Percentiles rank a stretch among this genome's conserved stretches.
These are phyloP conservation scores for Linnaemya vulpina DNA, from an alignment of 2,888 invertebrate genomes.

Conservation along the genomic window DNA sequence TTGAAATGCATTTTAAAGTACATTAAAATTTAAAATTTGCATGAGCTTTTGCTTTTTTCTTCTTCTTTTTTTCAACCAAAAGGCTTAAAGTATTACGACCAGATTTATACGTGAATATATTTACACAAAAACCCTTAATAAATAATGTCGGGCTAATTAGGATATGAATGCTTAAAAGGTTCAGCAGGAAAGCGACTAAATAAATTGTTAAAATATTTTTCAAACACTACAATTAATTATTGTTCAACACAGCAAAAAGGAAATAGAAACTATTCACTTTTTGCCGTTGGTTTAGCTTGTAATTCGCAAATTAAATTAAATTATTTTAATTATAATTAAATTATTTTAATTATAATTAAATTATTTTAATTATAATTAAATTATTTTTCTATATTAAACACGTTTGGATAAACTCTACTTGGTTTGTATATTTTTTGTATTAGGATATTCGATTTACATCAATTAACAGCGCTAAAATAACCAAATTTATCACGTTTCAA, in stretches of 20 bases:
- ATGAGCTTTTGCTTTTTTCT: slow-evolving; percentile 10
- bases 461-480: too few relatives aligned
- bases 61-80: background rate
- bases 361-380: too few relatives aligned
- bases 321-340: too few relatives aligned
- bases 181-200: slow-evolving; percentile 1
- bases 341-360: too few relatives aligned
- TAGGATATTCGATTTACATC: too few relatives aligned
- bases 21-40: background rate
- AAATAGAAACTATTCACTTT: background rate
- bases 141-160: slow-evolving; percentile 5
- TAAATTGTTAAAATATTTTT: background rate
- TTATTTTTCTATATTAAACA: too few relatives aligned
- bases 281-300: too few relatives aligned
- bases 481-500: too few relatives aligned
- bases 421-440: too few relatives aligned
- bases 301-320: too few relatives aligned
- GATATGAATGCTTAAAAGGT: background rate
- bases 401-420: too few relatives aligned
- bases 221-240: background rate
- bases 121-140: slow-evolving; percentile 15
- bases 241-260: background rate
- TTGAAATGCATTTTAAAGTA: background rate
- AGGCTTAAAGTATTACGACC: slow-evolving; percentile 7
- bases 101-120: background rate